These are phyloP conservation scores for Halichoerus grypus DNA, from an alignment of 2,113 vertebrate species.

Conservation along the genomic window DNA sequence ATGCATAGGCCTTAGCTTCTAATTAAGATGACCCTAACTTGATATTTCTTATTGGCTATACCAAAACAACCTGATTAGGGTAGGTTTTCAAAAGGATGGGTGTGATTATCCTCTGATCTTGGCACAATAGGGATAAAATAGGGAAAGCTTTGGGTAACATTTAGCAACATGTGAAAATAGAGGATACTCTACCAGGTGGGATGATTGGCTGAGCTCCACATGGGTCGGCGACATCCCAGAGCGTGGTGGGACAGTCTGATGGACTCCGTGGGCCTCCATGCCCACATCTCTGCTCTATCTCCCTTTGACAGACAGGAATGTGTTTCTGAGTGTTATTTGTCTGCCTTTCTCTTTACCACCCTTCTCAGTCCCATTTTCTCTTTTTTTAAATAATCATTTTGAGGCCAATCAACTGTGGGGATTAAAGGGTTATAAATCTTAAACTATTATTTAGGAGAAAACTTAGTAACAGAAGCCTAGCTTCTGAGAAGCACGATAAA, in stretches of 20 bases:
- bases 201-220: neutral
- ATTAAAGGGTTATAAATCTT: neutral
- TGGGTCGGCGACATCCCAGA: neutral
- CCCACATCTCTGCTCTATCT: neutral
- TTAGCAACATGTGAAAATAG: neutral
- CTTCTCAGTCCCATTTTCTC: neutral
- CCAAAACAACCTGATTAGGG: neutral
- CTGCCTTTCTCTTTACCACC: neutral
- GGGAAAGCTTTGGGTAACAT: neutral
- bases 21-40: neutral
- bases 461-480: slow-evolving; percentile 1
- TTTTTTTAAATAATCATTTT: neutral
- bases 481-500: slow-evolving; percentile 15
- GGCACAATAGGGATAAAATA: neutral
- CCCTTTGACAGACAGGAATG: neutral
- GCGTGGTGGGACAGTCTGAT: rapidly evolving
- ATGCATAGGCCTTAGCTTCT: rapidly evolving
- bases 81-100: neutral
- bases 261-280: rapidly evolving
- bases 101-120: neutral
- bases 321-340: neutral
- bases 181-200: rapidly evolving
- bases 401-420: neutral
- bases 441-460: slow-evolving; percentile 10
- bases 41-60: neutral